Base-by-base conservation (phyloP, 2,113 vertebrate species). In the Pungitius pungitius region DNA sequence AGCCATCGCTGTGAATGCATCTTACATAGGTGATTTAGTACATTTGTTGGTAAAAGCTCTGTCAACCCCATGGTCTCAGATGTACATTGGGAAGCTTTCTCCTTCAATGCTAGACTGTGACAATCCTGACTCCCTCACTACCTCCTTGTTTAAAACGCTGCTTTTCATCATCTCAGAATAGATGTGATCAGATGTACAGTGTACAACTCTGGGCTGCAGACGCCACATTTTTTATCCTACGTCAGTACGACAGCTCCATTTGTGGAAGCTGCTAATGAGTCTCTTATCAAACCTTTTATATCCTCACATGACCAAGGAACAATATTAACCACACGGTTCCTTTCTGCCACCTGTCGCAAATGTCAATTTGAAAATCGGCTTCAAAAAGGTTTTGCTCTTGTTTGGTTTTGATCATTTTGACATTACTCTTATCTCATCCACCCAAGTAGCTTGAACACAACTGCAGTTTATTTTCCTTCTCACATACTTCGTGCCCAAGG, bases 1-100 rank as follows among this genome's bases (percentile, higher is more conserved):
- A 52, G 26, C n/a, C 35, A 42, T 13, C 18, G 7, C 24, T 35
- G 14, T 61, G 37, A 54, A 15, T 61, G 20, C 24, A 10, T 52
- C 37, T 54, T 24, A 20, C 43, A 54, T 33, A 43, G 54, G 12
- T 37, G 35, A 18, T 27, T 30, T 35, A 14, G 20, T 67, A 20
- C 47, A n/a, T 58, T 68, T 80, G 51, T 57, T 35, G n/a, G 42
- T 42, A 42, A 43, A 68, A 61, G 22, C 15, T 20, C 33, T 52
- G 69, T 64, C 37, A 27, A 51, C 26, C 12, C 15, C 35, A 73
- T 71, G 61, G 45, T 66, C 33, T 69, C 45, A 18, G 54, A 47
- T 15, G 51, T 5, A 30, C 30, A 30, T 26, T n/a, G 30, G 9
- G 13, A 27, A 55, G 52, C 49, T 22, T 24, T 52, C 20, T n/a